Evolutionary conservation across 2,113 vertebrate genomes (phyloP), one percentile per base, ranked within the genome.

Genomic region (Pan paniscus): DNA sequence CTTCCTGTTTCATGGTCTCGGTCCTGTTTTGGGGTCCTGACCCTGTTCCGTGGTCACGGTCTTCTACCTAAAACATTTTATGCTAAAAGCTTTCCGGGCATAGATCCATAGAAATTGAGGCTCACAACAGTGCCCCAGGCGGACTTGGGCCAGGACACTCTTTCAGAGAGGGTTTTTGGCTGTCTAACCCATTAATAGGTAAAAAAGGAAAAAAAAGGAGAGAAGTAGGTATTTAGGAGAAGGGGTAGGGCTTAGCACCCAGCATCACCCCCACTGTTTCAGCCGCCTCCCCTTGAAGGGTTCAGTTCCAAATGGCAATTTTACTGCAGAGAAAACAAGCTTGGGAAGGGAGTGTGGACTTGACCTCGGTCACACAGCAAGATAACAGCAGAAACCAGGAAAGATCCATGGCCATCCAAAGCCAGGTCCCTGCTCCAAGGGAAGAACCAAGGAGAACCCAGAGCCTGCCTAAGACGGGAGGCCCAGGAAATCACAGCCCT

Each of bases 91-190:
- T 30, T 38, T 83, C 87, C 30, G 9, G 61, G 50, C 43, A 0
- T 10, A 16, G 14, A 22, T 23, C 82, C 20, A 0, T 3, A 61
- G 57, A 12, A 18, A 50, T 8, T 2, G 68, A 84, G 57, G 87
- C 57, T 67, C 57, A 32, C 73, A 0, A 27, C 30, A 55, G 27
- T 7, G 7, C 0, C 0, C 13, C 4, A 10, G 8, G 6, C 0
- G 5, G 86, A 43, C 35, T 5, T n/a, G 76, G 46, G 35, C 90
- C 16, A 48, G 59, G 32, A 88, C 11, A 11, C 5, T 57, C 32
- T 20, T 32, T 18, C 40, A 6, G 68, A 25, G 27, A 20, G n/a
- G 18, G 14, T 55, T 23, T 81, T 30, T 35, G 11, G 48, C 50
- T 50, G 40, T n/a, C 0, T 48, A 61, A n/a, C 3, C 55, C 38